Conservation (phyloP, 2,113 vertebrate species). For the Mellivora capensis region DNA sequence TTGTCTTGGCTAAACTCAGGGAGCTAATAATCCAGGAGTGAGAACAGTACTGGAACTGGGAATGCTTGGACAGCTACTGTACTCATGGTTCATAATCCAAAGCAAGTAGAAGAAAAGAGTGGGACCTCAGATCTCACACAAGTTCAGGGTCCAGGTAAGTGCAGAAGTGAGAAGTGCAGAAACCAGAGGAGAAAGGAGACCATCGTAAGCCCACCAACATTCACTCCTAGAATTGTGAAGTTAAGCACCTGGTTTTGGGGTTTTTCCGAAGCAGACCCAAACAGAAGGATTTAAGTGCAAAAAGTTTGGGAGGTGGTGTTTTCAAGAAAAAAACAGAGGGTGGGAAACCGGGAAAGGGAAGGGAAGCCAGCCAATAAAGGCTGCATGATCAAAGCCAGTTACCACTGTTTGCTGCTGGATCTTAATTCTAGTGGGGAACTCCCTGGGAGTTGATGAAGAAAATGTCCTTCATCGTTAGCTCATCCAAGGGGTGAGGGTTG, state of each 20-base stretch:
- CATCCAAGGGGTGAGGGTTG: neutral
- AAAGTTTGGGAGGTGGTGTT: neutral
- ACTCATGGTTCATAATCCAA: neutral
- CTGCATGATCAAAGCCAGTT: neutral
- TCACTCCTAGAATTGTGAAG: neutral
- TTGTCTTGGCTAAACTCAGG: neutral
- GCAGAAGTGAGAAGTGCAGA: neutral
- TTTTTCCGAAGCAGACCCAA: neutral
- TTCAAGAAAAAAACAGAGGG: neutral
- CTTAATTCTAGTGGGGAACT: neutral
- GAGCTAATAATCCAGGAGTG: neutral
- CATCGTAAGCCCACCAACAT: neutral
- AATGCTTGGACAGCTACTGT: neutral
- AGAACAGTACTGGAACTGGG: neutral
- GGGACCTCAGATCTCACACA: neutral
- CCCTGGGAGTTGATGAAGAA: neutral
- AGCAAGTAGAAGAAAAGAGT: neutral
- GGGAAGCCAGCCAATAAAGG: neutral
- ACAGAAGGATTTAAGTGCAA: neutral
- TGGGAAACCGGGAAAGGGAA: neutral
- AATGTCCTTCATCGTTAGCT: neutral
- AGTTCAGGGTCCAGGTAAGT: neutral
- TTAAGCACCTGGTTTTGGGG: neutral
- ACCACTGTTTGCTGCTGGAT: neutral
- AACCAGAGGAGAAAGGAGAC: neutral